Base-by-base conservation (phyloP, 2,797 vertebrate species). In the Morelia viridis region DNA sequence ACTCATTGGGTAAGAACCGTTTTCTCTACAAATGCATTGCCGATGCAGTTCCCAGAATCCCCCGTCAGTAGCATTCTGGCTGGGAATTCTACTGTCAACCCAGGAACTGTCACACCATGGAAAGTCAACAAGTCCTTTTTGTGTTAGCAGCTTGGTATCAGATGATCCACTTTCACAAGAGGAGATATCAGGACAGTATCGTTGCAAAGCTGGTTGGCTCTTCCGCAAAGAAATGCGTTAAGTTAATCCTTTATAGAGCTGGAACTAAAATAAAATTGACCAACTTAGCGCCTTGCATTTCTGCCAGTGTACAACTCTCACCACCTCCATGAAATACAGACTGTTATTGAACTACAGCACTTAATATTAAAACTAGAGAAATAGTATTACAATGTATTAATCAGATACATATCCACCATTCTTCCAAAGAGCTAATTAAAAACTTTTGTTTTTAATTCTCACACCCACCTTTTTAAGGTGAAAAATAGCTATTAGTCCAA, bases 361-460 rank as follows among this genome's bases (percentile, higher is more conserved):
- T 76, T 89, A 60, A 76, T 76, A 89, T 76, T 58, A 90, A 71
- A 91, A 91, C 26, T 9, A 61, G 64, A 8, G 7, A 61, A n/a
- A 58, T 50, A 26, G 1, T 0, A 15, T 64, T 6, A 62, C 35
- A 53, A 17, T 76, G 61, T 76, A 60, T 61, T 46, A 60, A 7
- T 87, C 61, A 24, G 11, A 65, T 65, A 15, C 15, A 11, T 50
- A 60, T 26, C 17, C 46, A 56, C 5, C 56, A 4, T 58, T 83
- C 86, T 24, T 62, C 58, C 28, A 71, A 91, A n/a, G 17, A 53
- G 9, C 41, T 62, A 2, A 13, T 6, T 15, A 3, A 5, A 9
- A 61, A 46, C 26, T 24, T 46, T 12, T 31, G 10, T 56, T 80
- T 87, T 87, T 53, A 88, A 35, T 64, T 8, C 9, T 64, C 61